A percentile compares a stretch with the other conserved stretches of the same genome.
Conservation (phyloP, 2,888 invertebrate genomes). For the Azorinus chamasolen region DNA sequence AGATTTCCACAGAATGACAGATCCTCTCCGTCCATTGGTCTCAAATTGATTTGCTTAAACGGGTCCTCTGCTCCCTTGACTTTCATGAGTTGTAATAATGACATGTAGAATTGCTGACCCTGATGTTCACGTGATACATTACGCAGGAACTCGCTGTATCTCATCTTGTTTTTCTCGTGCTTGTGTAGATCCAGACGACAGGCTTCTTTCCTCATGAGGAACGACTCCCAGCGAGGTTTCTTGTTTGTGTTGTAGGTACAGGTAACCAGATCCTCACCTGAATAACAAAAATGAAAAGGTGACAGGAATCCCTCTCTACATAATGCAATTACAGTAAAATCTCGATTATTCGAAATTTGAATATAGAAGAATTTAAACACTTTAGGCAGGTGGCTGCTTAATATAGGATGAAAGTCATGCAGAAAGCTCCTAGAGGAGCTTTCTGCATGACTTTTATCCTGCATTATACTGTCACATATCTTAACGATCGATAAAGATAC, state of each 20-base stretch:
- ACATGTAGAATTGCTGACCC: conserved; percentile 73
- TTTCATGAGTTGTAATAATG: conserved; percentile 69
- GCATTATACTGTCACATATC: no score
- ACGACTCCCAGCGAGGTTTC: conserved; percentile 72
- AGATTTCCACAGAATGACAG: conserved; percentile 73
- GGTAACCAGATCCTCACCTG: conserved; percentile 71
- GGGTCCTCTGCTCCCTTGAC: conserved; percentile 75
- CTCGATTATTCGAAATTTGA: no score
- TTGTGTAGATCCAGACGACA: conserved; percentile 78
- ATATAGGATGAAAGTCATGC: no score
- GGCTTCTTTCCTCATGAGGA: conserved; percentile 74
- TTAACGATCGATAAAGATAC: no score
- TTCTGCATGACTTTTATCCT: no score
- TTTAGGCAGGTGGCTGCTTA: no score
- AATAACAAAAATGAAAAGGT: not conserved
- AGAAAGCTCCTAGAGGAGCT: no score
- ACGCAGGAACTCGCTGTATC: conserved; percentile 72
- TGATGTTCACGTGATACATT: conserved; percentile 75
- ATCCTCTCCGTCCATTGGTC: conserved; percentile 38
- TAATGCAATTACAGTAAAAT: no score
- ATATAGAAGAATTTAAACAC: no score
- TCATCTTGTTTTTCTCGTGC: conserved; percentile 72
- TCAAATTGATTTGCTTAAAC: conserved; percentile 61
- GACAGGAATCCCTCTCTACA: no score
- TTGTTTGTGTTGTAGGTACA: conserved; percentile 69